These are phyloP conservation scores for Drosophila tropicalis DNA, from an alignment of 1,140 invertebrate species.

Conservation along the genomic window DNA sequence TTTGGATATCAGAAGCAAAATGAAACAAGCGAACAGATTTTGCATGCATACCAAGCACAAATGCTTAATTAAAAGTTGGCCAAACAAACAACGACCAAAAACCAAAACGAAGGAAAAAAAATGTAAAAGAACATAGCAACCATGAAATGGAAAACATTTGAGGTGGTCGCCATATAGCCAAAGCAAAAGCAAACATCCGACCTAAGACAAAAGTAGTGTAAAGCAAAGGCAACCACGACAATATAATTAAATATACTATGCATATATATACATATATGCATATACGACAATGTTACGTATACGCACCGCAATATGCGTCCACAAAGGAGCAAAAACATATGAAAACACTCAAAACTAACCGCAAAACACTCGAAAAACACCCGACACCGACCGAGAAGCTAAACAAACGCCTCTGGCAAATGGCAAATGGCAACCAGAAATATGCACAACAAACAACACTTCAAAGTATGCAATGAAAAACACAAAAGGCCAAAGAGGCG, in stretches of 20 bases:
- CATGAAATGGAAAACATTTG: slow-evolving; percentile 32
- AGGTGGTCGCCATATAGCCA: slow-evolving; percentile 31
- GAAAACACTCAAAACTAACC: slow-evolving; percentile 66
- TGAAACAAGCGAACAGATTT: slow-evolving; percentile 39
- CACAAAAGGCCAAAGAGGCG: slow-evolving; percentile 16
- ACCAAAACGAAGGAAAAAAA: slow-evolving; percentile 19
- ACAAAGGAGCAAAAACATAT: slow-evolving; percentile 61
- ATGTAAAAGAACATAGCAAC: slow-evolving; percentile 16
- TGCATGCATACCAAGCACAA: slow-evolving; percentile 39
- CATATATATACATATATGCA: slow-evolving; percentile 11
- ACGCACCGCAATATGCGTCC: slow-evolving; percentile 59
- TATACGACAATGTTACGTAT: slow-evolving; percentile 47
- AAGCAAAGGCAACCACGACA: slow-evolving; percentile 27
- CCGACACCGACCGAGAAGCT: slow-evolving; percentile 19
- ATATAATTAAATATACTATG: slow-evolving; percentile 71
- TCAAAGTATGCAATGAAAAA: slow-evolving; percentile 40
- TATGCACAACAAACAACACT: slow-evolving; percentile 68
- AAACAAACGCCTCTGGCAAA: slow-evolving; percentile 38
- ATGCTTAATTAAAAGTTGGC: slow-evolving; percentile 66
- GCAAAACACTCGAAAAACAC: slow-evolving; percentile 62
- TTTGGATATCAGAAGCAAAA: slow-evolving; percentile 34
- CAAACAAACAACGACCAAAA: slow-evolving; percentile 28
- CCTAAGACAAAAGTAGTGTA: slow-evolving; percentile 38
- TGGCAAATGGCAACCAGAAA: slow-evolving; percentile 68
- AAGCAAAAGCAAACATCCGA: slow-evolving; percentile 34